Percentiles rank a stretch among this genome's conserved stretches.
Conservation (phyloP, 2,888 invertebrate species). For the Acholoe squamosa region DNA sequence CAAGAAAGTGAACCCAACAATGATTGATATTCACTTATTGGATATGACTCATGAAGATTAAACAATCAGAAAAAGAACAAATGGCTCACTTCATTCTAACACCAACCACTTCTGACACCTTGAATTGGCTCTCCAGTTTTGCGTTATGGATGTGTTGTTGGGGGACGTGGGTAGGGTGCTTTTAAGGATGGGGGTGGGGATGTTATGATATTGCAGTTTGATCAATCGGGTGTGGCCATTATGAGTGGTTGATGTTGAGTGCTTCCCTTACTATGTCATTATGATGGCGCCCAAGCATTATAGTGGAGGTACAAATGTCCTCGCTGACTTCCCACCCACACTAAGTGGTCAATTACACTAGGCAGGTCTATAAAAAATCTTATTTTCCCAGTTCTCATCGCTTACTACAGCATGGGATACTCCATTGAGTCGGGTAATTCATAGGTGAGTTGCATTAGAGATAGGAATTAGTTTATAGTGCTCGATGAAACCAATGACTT, state of each 20-base stretch:
- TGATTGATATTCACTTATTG: no score
- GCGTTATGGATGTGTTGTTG: no score
- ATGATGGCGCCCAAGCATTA: neutral
- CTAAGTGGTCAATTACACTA: slow-evolving; percentile 33
- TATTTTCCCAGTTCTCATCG: neutral
- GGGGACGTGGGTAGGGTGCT: no score
- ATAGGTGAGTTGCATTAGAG: neutral
- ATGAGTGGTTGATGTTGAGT: neutral
- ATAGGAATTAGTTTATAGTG: neutral
- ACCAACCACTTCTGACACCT: no score
- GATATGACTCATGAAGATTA: no score
- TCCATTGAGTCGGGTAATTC: neutral
- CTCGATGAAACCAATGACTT: neutral
- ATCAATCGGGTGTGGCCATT: neutral
- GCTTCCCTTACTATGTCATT: neutral
- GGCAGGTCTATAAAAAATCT: neutral
- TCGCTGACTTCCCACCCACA: neutral
- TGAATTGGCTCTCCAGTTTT: no score
- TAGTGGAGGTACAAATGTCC: neutral
- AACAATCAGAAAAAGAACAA: no score
- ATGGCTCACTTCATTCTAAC: no score
- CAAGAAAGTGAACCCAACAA: no score
- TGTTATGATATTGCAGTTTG: no score
- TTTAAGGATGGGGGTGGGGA: no score
- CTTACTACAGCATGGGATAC: neutral